These are phyloP conservation scores for Zygogramma bicolorata DNA, from an alignment of 2,888 invertebrate species.

Conservation along the genomic window DNA sequence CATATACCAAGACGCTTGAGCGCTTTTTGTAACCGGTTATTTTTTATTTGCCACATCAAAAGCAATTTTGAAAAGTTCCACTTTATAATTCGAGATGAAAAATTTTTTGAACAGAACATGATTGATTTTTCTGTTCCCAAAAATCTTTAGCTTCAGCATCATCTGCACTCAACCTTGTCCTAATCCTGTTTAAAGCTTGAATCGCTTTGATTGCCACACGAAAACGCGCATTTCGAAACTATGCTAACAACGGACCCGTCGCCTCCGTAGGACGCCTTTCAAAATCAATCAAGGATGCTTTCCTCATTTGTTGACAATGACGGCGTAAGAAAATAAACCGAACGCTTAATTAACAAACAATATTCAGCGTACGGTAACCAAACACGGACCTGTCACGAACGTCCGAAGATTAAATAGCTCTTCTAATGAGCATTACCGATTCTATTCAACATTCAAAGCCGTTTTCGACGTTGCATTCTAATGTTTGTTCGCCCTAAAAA, in stretches of 20 bases:
- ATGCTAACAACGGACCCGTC: not conserved
- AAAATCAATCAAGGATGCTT: slow-evolving; percentile 17
- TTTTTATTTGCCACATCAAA: no score
- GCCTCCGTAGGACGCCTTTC: not conserved
- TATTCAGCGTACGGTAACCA: slow-evolving; percentile 27
- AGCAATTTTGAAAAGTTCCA: no score
- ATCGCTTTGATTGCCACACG: not conserved
- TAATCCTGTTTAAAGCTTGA: not conserved
- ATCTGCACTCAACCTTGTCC: not conserved
- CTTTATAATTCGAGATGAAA: no score
- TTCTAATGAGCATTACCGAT: slow-evolving; percentile 29
- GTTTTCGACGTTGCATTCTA: slow-evolving; percentile 1
- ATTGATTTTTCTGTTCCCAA: no score
- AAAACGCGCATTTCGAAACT: not conserved
- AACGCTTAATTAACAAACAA: slow-evolving; percentile 26
- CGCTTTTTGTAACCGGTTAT: no score
- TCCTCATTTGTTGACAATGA: slow-evolving; percentile 16
- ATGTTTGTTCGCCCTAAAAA: slow-evolving; percentile 38
- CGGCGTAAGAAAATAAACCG: slow-evolving; percentile 24
- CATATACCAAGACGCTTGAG: no score
- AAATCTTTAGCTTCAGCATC: not conserved
- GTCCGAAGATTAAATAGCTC: slow-evolving; percentile 29
- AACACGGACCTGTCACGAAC: slow-evolving; percentile 29
- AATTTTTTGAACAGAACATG: no score
- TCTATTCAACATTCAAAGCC: slow-evolving; percentile 12